Conservation (phyloP, 2,797 vertebrate genomes). For the Cottoperca gobio region DNA sequence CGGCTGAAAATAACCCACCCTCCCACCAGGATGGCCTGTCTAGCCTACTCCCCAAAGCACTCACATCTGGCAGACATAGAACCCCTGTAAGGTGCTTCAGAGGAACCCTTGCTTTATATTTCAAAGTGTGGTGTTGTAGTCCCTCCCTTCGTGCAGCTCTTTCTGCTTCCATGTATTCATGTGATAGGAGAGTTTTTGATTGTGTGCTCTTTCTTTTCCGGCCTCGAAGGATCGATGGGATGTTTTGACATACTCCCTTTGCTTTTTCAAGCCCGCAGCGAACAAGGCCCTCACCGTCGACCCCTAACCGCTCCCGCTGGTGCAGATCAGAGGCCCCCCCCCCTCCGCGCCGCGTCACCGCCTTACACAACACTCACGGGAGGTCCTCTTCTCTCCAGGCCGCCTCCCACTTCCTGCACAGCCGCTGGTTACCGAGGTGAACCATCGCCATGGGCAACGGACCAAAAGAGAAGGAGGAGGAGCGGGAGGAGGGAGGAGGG, state of each 20-base stretch:
- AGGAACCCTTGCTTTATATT: slow-evolving; percentile 36
- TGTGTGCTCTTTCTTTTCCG: slow-evolving; percentile 50
- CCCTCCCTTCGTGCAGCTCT: slow-evolving; percentile 23
- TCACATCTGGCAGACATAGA: slow-evolving; percentile 44
- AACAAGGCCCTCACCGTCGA: slow-evolving; percentile 73
- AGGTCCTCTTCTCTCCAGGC: slow-evolving; percentile 66
- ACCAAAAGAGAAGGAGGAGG: slow-evolving; percentile 72
- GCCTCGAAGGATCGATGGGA: slow-evolving; percentile 72
- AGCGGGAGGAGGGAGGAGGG: slow-evolving; percentile 65
- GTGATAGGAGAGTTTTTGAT: slow-evolving; percentile 44
- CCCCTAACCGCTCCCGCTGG: slow-evolving; percentile 63
- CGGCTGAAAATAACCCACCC: slow-evolving; percentile 45
- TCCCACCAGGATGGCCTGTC: slow-evolving; percentile 25
- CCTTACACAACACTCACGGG: slow-evolving; percentile 72
- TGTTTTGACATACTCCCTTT: slow-evolving; percentile 80
- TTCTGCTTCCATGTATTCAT: slow-evolving; percentile 29
- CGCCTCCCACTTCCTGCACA: slow-evolving; percentile 78
- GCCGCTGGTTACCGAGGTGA: slow-evolving; percentile 76
- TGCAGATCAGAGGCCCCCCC: slow-evolving; percentile 47
- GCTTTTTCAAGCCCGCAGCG: slow-evolving; percentile 71
- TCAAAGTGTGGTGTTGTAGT: slow-evolving; percentile 25
- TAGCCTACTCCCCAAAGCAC: slow-evolving; percentile 54
- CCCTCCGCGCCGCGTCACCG: slow-evolving; percentile 61
- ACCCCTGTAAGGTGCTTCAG: slow-evolving; percentile 36
- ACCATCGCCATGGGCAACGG: slow-evolving; percentile 78